A percentile compares a stretch with the other conserved stretches of the same genome.
These are phyloP conservation scores for Acrocephalus scirpaceus DNA, from an alignment of 2,797 vertebrate genomes.

Conservation along the genomic window DNA sequence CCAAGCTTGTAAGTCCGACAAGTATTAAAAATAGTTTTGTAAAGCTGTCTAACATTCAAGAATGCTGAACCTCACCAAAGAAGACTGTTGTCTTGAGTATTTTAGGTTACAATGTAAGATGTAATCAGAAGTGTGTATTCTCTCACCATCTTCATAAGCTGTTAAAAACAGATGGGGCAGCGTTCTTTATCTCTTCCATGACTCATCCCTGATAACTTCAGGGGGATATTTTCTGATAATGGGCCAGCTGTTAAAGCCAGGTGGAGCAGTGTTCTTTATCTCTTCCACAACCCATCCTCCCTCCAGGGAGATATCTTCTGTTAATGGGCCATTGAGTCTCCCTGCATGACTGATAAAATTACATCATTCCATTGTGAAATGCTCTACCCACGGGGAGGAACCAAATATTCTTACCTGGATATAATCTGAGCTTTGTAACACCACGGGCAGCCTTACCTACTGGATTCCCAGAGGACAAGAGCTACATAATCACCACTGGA, in stretches of 20 bases:
- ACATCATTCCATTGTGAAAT: neutral
- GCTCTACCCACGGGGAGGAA: neutral
- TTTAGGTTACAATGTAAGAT: neutral
- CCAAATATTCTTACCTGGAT: neutral
- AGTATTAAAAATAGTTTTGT: neutral
- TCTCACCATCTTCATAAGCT: neutral
- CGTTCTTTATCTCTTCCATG: neutral
- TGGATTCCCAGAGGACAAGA: neutral
- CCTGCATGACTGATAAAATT: neutral
- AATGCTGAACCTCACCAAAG: neutral
- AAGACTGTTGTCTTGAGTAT: neutral
- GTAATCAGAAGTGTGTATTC: neutral
- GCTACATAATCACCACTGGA: accelerated
- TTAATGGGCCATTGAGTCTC: neutral
- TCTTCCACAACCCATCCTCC: neutral
- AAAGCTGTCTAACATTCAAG: neutral
- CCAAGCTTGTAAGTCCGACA: neutral
- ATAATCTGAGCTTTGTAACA: neutral
- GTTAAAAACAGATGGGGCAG: neutral
- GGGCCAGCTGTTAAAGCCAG: neutral
- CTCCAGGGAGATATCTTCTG: accelerated
- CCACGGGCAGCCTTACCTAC: neutral
- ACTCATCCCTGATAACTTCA: neutral
- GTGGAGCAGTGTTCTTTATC: neutral
- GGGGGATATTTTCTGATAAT: neutral